Conservation (phyloP, 1,140 invertebrate genomes). For the Cydia pomonella region DNA sequence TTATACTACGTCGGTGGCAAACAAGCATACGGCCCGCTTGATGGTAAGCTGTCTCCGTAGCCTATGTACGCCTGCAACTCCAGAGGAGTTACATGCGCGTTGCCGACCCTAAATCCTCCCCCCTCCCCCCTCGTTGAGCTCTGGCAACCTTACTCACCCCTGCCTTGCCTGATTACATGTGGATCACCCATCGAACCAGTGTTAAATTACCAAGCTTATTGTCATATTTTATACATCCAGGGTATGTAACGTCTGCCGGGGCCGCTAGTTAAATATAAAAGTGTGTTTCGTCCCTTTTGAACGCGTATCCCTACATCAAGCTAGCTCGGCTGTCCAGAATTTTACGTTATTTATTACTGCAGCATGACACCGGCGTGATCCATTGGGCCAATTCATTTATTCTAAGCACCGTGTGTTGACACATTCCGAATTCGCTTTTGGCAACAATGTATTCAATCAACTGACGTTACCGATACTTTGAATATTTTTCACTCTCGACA, state of each 20-base stretch:
- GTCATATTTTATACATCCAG: background rate
- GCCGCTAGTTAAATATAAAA: background rate
- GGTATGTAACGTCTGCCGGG: background rate
- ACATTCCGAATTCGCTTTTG: slow-evolving; percentile 33
- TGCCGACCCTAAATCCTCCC: no score
- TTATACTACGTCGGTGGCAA: no score
- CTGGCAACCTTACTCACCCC: no score
- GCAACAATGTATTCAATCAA: slow-evolving; percentile 35
- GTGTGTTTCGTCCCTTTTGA: background rate
- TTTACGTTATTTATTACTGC: slow-evolving; percentile 37
- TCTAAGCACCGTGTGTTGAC: slow-evolving; percentile 36
- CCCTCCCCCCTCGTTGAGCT: no score
- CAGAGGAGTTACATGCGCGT: no score
- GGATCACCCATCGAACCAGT: no score
- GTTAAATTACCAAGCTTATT: no score
- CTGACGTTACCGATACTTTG: slow-evolving; percentile 34
- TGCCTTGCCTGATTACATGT: no score
- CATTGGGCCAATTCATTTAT: slow-evolving; percentile 36
- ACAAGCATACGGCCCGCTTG: no score
- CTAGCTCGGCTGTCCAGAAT: slow-evolving; percentile 26
- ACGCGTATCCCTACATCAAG: background rate
- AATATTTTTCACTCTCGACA: slow-evolving; percentile 20
- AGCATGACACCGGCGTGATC: slow-evolving; percentile 33
- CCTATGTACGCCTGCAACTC: no score
- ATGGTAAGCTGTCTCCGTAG: no score